phyloP scores from a whole-genome alignment of 2,888 invertebrate species.

The Pseudococcus longispinus region DNA sequence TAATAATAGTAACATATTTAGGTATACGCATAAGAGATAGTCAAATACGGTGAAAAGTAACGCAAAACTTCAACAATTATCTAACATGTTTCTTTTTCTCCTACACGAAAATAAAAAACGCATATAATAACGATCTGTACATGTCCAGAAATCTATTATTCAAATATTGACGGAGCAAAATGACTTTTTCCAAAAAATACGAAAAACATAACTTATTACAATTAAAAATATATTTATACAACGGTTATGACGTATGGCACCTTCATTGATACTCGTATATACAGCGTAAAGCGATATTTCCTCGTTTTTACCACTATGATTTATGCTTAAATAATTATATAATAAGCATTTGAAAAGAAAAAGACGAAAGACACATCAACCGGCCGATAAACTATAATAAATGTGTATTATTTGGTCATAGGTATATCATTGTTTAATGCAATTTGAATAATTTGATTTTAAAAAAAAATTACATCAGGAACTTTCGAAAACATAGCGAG shows the following conservation, averaged over 20 bases:
- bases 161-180: background rate
- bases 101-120: background rate
- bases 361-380: background rate
- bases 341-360: background rate
- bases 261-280: background rate
- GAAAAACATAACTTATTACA: background rate
- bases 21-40: background rate
- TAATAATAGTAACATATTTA: slow-evolving; percentile 20
- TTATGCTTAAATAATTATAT: background rate
- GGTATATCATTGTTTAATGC: background rate
- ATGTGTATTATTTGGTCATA: background rate
- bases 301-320: background rate
- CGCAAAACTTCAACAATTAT: slow-evolving; percentile 31
- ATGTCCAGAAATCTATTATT: background rate
- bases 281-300: background rate
- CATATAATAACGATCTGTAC: background rate
- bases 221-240: too few relatives aligned
- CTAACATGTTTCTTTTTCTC: background rate
- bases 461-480: background rate
- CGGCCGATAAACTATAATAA: background rate
- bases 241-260: background rate
- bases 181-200: background rate
- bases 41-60: slow-evolving; percentile 9
- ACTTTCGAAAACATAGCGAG: background rate
- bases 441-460: background rate